Conservation (phyloP, 2,797 vertebrate genomes). For the Salmo trutta region DNA sequence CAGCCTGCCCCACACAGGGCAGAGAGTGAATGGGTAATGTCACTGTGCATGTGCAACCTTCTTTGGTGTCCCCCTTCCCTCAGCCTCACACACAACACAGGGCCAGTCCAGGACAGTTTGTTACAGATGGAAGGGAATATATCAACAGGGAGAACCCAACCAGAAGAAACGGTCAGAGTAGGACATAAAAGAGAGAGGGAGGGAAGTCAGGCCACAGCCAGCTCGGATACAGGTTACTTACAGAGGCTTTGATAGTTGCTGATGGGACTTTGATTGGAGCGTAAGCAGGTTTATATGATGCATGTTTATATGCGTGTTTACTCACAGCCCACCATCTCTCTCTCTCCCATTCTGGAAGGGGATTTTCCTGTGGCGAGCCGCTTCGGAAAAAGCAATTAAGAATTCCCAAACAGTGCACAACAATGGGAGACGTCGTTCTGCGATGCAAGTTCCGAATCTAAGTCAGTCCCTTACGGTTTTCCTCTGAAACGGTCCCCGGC, state of each 20-base stretch:
- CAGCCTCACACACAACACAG: slow-evolving; percentile 48
- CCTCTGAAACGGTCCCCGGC: slow-evolving; percentile 41
- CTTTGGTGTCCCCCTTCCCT: slow-evolving; percentile 26
- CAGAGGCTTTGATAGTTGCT: slow-evolving; percentile 65
- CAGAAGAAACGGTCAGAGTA: slow-evolving; percentile 65
- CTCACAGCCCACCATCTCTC: slow-evolving; percentile 56
- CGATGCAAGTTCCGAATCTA: slow-evolving; percentile 70
- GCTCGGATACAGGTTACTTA: slow-evolving; percentile 68
- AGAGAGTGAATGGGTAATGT: slow-evolving; percentile 50
- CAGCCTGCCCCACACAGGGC: slow-evolving; percentile 69
- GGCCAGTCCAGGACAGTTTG: slow-evolving; percentile 53
- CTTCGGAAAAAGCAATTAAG: slow-evolving; percentile 80
- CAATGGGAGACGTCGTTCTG: slow-evolving; percentile 75
- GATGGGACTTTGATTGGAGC: slow-evolving; percentile 72
- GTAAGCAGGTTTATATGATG: slow-evolving; percentile 61
- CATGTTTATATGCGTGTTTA: slow-evolving; percentile 71
- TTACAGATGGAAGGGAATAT: slow-evolving; percentile 59
- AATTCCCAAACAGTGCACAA: slow-evolving; percentile 78
- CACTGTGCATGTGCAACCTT: slow-evolving; percentile 47
- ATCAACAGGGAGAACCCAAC: slow-evolving; percentile 71
- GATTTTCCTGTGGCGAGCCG: slow-evolving; percentile 77
- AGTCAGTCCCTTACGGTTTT: slow-evolving; percentile 49
- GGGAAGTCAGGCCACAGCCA: slow-evolving; percentile 58
- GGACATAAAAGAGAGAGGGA: slow-evolving; percentile 58
- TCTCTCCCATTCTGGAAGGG: slow-evolving; percentile 65